Conservation (phyloP, 2,797 vertebrate species). For the Mus spretus region DNA sequence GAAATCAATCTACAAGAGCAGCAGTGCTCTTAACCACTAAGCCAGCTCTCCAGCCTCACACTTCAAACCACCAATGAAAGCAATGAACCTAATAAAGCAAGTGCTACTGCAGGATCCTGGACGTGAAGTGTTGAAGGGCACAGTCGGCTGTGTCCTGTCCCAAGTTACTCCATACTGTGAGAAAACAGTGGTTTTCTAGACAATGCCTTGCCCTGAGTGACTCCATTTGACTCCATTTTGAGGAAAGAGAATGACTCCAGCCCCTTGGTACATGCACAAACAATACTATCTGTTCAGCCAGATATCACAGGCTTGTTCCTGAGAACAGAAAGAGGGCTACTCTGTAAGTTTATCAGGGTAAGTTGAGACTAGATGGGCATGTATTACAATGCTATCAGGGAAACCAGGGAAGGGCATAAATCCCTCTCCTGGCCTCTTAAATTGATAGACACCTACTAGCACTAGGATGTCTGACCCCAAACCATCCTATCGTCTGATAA, state of each 20-base stretch:
- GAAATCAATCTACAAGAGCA: background rate
- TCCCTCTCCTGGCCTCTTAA: background rate
- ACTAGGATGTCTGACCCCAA: background rate
- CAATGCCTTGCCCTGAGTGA: background rate
- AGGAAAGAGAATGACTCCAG: background rate
- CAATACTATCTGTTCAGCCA: background rate
- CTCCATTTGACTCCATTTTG: background rate
- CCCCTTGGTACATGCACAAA: background rate
- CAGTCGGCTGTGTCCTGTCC: background rate
- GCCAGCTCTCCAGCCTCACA: background rate
- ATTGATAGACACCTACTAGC: background rate
- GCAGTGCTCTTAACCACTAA: background rate
- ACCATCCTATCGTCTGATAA: background rate
- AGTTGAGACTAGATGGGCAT: background rate
- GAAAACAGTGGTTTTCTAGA: background rate
- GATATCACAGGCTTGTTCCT: background rate
- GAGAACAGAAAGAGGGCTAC: background rate
- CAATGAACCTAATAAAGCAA: background rate
- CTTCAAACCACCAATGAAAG: background rate
- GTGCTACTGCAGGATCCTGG: background rate
- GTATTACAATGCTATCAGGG: background rate
- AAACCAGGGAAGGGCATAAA: background rate
- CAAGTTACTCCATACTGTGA: background rate
- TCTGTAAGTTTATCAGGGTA: background rate
- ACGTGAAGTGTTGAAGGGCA: background rate